phyloP scores from a whole-genome alignment of 2,113 vertebrate genomes.

The Chunga burmeisteri region DNA sequence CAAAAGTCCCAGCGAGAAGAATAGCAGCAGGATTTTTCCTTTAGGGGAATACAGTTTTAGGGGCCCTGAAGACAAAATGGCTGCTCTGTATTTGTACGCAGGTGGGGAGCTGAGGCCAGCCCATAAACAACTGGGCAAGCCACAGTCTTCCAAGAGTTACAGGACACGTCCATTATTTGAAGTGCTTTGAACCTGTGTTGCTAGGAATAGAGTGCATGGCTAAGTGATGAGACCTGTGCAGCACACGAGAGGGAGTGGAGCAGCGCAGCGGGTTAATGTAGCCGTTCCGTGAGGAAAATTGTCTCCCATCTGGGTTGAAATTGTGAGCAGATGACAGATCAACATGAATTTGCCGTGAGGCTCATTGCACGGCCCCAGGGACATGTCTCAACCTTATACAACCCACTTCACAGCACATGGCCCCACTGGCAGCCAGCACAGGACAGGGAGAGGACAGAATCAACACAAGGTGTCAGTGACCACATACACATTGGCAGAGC shows the following conservation, averaged over 20 bases:
- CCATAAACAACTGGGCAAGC: not conserved
- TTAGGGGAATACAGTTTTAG: not conserved
- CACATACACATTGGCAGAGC: not conserved
- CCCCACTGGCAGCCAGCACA: not conserved
- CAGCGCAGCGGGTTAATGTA: not conserved
- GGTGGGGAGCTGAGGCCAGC: not conserved
- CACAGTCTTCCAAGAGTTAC: not conserved
- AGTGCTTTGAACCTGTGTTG: not conserved
- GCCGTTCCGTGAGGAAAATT: not conserved
- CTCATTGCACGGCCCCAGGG: not conserved
- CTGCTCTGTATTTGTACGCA: not conserved
- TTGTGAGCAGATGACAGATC: constrained; percentile 37
- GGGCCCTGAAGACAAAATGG: not conserved
- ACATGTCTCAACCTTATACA: not conserved
- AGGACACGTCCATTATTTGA: not conserved
- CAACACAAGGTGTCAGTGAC: not conserved
- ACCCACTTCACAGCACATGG: not conserved
- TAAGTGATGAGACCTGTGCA: not conserved
- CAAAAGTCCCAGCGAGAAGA: not conserved
- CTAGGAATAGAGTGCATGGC: not conserved
- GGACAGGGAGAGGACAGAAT: not conserved
- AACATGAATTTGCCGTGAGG: not conserved
- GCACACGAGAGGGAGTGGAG: accelerated
- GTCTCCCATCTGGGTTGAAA: not conserved
- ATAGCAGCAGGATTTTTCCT: not conserved